A percentile compares a stretch with the other conserved stretches of the same genome.
Conservation (phyloP, 1,140 invertebrate species). For the Charaxes varanes region DNA sequence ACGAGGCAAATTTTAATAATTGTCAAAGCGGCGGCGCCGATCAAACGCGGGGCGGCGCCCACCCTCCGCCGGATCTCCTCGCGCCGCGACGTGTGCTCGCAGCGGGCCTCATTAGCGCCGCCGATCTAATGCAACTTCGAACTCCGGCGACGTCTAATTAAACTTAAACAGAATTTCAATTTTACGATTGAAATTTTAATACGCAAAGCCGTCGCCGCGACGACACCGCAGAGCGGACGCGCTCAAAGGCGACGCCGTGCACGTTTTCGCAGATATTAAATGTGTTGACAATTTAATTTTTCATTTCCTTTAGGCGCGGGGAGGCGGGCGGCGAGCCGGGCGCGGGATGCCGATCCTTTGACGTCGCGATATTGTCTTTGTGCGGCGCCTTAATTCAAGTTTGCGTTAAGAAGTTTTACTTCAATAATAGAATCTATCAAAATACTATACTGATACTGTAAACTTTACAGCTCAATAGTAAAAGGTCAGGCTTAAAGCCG, state of each 20-base stretch:
- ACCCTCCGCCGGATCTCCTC: conserved; percentile 17
- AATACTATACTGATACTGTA: too few relatives aligned
- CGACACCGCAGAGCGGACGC: conserved; percentile 52
- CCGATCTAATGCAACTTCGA: conserved; percentile 66
- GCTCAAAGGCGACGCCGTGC: conserved; percentile 67
- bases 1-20: conserved; percentile 74
- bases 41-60: conserved; percentile 51
- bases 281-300: conserved; percentile 74
- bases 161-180: conserved; percentile 69
- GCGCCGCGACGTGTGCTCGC: conserved; percentile 56
- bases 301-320: conserved; percentile 67
- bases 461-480: too few relatives aligned
- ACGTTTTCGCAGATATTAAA: conserved; percentile 74
- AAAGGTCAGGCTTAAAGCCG: too few relatives aligned
- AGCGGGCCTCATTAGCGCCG: conserved; percentile 63
- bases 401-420: too few relatives aligned
- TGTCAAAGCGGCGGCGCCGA: conserved; percentile 71
- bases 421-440: too few relatives aligned
- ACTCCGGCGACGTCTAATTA: conserved; percentile 65
- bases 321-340: conserved; percentile 37
- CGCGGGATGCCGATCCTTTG: conserved; percentile 62
- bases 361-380: conserved; percentile 74
- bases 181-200: conserved; percentile 67
- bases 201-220: conserved; percentile 58
- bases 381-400: conserved; percentile 61